phyloP scores from a whole-genome alignment of 64 coral and sea anemone species.

The Actinia equina region DNA sequence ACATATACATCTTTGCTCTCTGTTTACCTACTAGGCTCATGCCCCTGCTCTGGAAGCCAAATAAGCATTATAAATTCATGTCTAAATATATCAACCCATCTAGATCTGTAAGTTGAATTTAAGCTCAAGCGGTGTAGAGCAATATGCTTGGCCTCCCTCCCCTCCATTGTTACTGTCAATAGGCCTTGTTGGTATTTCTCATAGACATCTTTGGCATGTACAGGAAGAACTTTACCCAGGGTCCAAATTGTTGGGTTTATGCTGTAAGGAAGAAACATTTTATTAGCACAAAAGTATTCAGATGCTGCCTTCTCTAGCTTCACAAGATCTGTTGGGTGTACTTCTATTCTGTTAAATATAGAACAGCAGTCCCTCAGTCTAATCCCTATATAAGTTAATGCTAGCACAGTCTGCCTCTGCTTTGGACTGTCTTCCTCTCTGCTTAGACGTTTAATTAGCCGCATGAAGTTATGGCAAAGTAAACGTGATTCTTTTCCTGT shows the following conservation, averaged over 20 bases:
- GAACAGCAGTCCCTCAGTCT: constrained; percentile 49
- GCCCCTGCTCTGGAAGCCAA: constrained; percentile 35
- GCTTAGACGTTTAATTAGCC: too few species aligned
- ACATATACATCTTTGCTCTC: constrained; percentile 49
- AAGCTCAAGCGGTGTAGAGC: constrained; percentile 28
- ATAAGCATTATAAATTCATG: constrained; percentile 61
- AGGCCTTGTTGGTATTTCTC: constrained; percentile 46
- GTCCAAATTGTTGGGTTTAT: constrained; percentile 41
- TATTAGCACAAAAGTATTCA: constrained; percentile 22
- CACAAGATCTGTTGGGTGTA: constrained; percentile 2
- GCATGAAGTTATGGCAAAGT: constrained; percentile 21
- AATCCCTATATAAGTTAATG: constrained; percentile 50
- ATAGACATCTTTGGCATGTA: constrained; percentile 37
- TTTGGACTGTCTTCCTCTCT: not conserved
- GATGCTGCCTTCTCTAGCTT: not conserved
- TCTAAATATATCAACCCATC: constrained; percentile 48
- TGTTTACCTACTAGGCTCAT: constrained; percentile 13
- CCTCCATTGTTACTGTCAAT: constrained; percentile 62
- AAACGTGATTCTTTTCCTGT: constrained; percentile 33
- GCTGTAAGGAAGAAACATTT: constrained; percentile 11
- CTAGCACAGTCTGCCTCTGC: constrained; percentile 39
- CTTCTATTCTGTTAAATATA: constrained; percentile 36
- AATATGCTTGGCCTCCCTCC: constrained; percentile 51
- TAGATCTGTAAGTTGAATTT: constrained; percentile 36
- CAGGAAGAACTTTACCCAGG: constrained; percentile 8